Conservation (phyloP, 2,113 vertebrate species). For the Cinclus cinclus region DNA sequence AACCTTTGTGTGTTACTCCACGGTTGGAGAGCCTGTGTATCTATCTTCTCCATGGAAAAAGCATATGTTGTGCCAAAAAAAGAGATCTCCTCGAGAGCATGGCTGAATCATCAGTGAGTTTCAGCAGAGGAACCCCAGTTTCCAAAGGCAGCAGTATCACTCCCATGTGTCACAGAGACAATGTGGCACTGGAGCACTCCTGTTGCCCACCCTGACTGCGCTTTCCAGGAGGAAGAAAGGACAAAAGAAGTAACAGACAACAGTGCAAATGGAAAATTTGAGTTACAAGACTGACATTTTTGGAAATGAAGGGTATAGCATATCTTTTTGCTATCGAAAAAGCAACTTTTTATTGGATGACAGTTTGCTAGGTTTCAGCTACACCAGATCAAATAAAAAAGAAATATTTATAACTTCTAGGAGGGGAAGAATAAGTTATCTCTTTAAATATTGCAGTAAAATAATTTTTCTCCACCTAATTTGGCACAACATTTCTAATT, state of each 20-base stretch:
- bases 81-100: not conserved
- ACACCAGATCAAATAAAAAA: not conserved
- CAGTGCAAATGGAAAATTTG: not conserved
- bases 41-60: not conserved
- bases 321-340: not conserved
- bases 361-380: not conserved
- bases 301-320: not conserved
- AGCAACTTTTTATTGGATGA: not conserved
- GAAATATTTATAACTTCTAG: not conserved
- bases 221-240: not conserved
- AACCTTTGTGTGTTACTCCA: not conserved
- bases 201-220: not conserved
- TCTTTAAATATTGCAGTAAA: not conserved
- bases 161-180: not conserved
- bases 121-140: not conserved
- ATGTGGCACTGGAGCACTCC: rapidly evolving
- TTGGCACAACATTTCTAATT: not conserved
- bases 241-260: not conserved
- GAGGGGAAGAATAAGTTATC: not conserved
- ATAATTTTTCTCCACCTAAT: not conserved
- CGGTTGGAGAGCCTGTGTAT: not conserved
- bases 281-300: not conserved
- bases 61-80: not conserved
- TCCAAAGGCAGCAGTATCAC: not conserved
- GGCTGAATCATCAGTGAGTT: not conserved